Evolutionary conservation across 2,113 vertebrate genomes (phyloP).

Genomic region (Oceanites oceanicus): DNA sequence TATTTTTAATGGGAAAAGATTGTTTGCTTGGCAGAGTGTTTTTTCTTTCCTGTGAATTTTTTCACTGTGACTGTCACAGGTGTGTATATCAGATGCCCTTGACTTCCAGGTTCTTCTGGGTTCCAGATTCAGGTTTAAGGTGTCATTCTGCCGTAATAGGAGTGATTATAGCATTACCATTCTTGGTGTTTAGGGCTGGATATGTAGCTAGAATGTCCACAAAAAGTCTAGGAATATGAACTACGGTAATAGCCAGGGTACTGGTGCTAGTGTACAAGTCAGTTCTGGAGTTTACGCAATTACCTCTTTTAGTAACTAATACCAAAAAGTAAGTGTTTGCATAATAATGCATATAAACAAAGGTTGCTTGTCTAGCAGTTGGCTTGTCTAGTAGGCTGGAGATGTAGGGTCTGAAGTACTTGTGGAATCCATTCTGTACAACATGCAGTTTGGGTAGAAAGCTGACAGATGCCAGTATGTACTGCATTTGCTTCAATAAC

Average conservation of each 20-base stretch:
- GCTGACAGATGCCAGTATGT: neutral
- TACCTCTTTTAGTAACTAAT: neutral
- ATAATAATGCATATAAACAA: neutral
- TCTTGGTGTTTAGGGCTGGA: neutral
- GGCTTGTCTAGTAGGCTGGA: neutral
- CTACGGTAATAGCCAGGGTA: neutral
- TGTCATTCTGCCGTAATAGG: neutral
- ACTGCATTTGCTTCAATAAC: neutral
- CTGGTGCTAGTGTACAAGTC: neutral
- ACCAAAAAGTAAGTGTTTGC: neutral
- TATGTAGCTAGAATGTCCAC: neutral
- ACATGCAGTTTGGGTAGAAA: neutral
- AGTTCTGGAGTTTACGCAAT: neutral
- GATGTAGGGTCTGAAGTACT: neutral
- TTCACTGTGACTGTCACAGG: neutral
- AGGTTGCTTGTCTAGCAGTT: neutral
- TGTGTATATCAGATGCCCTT: neutral
- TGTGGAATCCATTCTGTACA: neutral
- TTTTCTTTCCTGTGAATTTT: neutral
- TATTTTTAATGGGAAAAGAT: neutral
- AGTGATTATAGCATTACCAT: neutral
- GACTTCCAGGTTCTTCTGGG: neutral
- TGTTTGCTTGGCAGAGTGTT: neutral
- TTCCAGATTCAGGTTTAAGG: neutral
- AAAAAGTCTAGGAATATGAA: neutral